These are phyloP conservation scores for Ondatra zibethicus DNA, from an alignment of 2,113 vertebrate genomes.

Conservation along the genomic window DNA sequence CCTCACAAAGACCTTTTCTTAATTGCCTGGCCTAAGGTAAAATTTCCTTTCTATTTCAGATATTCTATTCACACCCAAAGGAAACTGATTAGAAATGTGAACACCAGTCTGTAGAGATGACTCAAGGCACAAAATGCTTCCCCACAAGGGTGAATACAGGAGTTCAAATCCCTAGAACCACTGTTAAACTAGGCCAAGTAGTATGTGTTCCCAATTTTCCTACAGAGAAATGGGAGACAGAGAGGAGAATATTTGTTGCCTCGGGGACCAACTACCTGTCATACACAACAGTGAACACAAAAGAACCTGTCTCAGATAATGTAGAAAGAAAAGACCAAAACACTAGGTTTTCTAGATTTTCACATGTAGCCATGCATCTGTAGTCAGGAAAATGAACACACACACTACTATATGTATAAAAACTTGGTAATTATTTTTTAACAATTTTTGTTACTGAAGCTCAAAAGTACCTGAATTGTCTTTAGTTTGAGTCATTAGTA, in stretches of 20 bases:
- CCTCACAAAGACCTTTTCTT: background rate
- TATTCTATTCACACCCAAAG: background rate
- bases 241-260: background rate
- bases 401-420: background rate
- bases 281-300: no score
- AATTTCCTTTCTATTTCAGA: background rate
- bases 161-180: background rate
- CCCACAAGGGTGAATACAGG: background rate
- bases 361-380: background rate
- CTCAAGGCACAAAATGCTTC: background rate
- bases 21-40: background rate
- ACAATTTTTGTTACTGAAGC: background rate
- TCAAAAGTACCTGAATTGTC: background rate
- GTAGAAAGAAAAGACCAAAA: background rate
- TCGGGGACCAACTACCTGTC: background rate
- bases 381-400: background rate
- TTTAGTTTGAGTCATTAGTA: background rate
- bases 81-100: background rate
- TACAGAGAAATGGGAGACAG: background rate
- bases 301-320: background rate
- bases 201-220: background rate
- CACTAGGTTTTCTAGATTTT: background rate
- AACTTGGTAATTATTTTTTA: background rate
- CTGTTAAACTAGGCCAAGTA: no score
- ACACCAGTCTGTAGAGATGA: background rate